Percentiles rank a stretch among this genome's conserved stretches.
Evolutionary conservation across 1,140 invertebrate species (phyloP).

Genomic region (Caenorhabditis brenneri): DNA sequence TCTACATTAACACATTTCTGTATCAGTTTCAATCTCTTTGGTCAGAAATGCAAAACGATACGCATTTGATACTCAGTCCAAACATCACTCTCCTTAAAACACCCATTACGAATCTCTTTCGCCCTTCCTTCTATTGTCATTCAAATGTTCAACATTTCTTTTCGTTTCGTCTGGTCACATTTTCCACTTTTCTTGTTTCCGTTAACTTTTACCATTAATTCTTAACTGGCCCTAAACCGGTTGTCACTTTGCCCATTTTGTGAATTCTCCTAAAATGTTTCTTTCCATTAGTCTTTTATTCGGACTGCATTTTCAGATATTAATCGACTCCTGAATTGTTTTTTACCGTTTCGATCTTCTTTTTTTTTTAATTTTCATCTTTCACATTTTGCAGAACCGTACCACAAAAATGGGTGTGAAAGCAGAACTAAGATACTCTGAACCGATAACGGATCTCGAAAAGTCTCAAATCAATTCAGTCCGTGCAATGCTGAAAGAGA

Average conservation of each 20-base stretch:
- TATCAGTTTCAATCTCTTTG: too few relatives aligned
- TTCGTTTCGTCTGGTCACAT: background rate
- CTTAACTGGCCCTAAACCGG: background rate
- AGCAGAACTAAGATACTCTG: background rate
- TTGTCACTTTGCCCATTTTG: slow-evolving; percentile 2
- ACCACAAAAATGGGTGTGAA: background rate
- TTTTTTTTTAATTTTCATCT: background rate
- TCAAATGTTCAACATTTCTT: background rate
- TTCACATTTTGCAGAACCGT: background rate
- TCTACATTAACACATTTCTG: too few relatives aligned
- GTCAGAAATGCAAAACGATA: too few relatives aligned
- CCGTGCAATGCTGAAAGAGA: slow-evolving; percentile 10
- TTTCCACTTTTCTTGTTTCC: background rate
- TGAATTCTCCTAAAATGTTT: background rate
- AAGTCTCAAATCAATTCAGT: slow-evolving; percentile 1
- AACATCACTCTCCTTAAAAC: background rate
- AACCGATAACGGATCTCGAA: background rate
- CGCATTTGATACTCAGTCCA: too few relatives aligned
- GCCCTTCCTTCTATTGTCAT: background rate
- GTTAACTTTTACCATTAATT: background rate
- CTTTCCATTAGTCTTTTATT: background rate
- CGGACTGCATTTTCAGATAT: background rate
- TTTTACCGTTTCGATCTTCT: background rate
- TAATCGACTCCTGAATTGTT: background rate
- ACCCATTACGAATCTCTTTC: too few relatives aligned